Evolutionary conservation across 1,140 invertebrate genomes (phyloP), one percentile per base, ranked within the genome.

Genomic region (Lepidurus arcticus): DNA sequence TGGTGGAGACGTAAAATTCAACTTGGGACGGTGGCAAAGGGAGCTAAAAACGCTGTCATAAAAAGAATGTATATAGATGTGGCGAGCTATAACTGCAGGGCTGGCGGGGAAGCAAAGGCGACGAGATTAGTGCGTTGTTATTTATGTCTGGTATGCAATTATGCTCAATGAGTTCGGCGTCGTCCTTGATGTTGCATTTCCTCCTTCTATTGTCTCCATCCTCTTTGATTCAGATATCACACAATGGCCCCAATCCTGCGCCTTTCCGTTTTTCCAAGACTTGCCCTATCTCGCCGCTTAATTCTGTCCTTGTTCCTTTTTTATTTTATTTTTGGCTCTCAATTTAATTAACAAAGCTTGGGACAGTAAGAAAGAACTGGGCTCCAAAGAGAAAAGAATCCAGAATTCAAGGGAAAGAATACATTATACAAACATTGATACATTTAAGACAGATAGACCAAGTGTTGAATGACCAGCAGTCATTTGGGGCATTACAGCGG

Each of bases 101-200:
- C 53, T 65, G 21, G 53, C 53, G 53, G 53, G 4, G 53, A 65
- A 65, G 53, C 53, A 21, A 65, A 47, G 53, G 53, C 53, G 53
- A 65, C 53, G 53, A 65, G 53, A 9, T 65, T 65, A 65, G 53
- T 34, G 53, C 53, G 53, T n/a, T 65, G 53, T 65, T 65, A 65
- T 65, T 65, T 65, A 65, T 65, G 53, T 65, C 53, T 65, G 53
- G 53, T 65, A 16, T 65, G 53, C 21, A 65, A 65, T 65, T 65
- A 65, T 65, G 53, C 53, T 65, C 53, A 65, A 65, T 65, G 53
- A 65, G 53, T 65, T 65, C 53, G 53, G 53, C 53, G 53, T 65
- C 53, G 53, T 65, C 53, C 53, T 65, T 65, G 53, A 65, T 65
- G 53, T 65, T 65, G 53, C 53, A 65, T 65, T 65, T 65, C 53